Evolutionary conservation across 2,113 vertebrate genomes (phyloP), one percentile per base, ranked within the genome.

Genomic region (Paratilapia polleni): DNA sequence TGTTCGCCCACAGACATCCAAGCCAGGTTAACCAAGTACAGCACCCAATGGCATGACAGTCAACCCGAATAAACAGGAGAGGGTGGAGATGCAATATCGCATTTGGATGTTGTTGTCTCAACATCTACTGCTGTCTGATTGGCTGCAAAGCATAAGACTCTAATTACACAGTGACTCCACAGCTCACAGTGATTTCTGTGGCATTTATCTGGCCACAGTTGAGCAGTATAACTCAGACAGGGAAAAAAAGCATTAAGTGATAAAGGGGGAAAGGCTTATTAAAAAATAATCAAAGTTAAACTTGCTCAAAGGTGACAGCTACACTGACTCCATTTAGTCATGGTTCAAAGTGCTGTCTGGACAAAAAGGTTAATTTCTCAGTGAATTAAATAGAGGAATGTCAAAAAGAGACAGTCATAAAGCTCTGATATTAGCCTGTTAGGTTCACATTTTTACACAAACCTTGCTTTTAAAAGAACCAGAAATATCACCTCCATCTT

Each of bases 51-150:
- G 58, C 62, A 64, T 24, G 84, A 80, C 77, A 63, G 61, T 28
- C n/a, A n/a, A 88, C 86, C 85, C 87, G 88, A 87, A 84, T 87
- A 93, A 93, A 94, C 85, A 93, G 58, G 36, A 52, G 47, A 80
- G 78, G 20, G 70, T 8, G 75, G 57, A 62, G 59, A 78, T 66
- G 77, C 26, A 54, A 12, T n/a, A 54, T 49, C 34, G 22, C 54
- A 47, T 68, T 82, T 34, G 17, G 68, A 85, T 75, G 26, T 60
- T 66, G 74, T 62, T 54, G 47, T 54, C 7, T 80, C 5, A 70
- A 61, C 47, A 60, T 28, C 31, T 24, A 49, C 47, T 2, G 36
- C 57, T 56, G 49, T 61, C 15, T 57, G 56, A 43, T 31, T 58
- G 64, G 63, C 41, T 56, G 9, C 43, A 70, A 36, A 54, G 15